phyloP scores from a whole-genome alignment of 2,113 vertebrate species.

The Sinosuthora webbiana region DNA sequence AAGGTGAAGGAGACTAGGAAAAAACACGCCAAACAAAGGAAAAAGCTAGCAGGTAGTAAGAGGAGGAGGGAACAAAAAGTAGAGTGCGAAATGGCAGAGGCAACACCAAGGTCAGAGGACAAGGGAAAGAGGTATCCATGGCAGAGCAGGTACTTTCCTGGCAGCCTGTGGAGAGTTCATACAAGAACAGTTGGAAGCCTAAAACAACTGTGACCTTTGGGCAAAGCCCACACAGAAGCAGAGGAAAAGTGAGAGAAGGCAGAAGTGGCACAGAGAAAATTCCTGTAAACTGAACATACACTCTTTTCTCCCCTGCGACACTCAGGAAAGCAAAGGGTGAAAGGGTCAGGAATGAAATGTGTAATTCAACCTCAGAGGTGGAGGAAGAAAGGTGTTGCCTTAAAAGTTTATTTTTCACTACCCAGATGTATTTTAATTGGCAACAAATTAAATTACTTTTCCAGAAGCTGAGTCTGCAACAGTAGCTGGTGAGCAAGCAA shows the following conservation, averaged over 20 bases:
- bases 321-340: neutral
- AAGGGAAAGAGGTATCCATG: neutral
- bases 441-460: neutral
- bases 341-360: rapidly evolving
- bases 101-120: neutral
- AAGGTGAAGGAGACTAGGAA: neutral
- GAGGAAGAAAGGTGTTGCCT: neutral
- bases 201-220: neutral
- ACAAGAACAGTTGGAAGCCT: neutral
- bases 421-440: neutral
- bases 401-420: neutral
- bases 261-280: neutral
- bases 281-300: neutral
- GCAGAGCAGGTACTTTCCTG: neutral
- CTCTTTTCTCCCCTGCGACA: rapidly evolving
- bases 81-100: neutral
- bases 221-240: neutral
- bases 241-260: neutral
- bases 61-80: neutral
- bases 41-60: neutral
- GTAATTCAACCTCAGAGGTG: neutral
- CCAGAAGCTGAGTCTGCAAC: neutral
- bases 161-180: neutral
- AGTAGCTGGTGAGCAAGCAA: rapidly evolving
- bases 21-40: neutral